phyloP scores from a whole-genome alignment of 2,888 invertebrate genomes.

The Apotomis capreana region DNA sequence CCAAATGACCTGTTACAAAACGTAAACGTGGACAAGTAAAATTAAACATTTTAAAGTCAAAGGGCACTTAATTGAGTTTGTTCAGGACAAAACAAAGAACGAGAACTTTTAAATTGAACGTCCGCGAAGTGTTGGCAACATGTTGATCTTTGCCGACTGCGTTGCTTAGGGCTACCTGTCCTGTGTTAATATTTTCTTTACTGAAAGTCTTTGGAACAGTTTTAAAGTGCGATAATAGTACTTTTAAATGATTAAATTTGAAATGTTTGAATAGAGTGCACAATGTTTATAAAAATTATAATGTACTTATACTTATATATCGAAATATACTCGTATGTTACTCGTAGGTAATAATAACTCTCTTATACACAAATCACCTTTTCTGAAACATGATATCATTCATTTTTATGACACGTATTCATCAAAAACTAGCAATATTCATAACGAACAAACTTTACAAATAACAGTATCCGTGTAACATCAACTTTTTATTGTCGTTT shows the following conservation, averaged over 20 bases:
- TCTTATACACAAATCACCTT: too few species aligned
- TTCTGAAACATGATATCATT: neutral
- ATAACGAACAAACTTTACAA: constrained; percentile 65
- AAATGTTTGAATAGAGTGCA: too few species aligned
- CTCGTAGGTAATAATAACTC: too few species aligned
- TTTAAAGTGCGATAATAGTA: neutral
- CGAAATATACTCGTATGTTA: too few species aligned
- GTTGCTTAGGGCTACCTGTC: constrained; percentile 58
- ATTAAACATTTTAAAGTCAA: constrained; percentile 76
- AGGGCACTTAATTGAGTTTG: constrained; percentile 82
- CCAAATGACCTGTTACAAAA: constrained; percentile 45
- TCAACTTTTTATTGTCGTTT: constrained; percentile 74
- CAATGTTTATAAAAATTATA: too few species aligned
- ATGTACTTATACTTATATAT: too few species aligned
- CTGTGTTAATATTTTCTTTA: constrained; percentile 77
- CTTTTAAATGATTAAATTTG: neutral
- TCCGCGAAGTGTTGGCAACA: constrained; percentile 81
- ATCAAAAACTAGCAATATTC: constrained; percentile 69
- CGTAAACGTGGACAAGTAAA: constrained; percentile 55
- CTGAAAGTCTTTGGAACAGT: constrained; percentile 28
- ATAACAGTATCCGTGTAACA: constrained; percentile 62
- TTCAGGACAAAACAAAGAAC: constrained; percentile 82
- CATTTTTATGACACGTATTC: constrained; percentile 46
- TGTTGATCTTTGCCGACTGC: constrained; percentile 78
- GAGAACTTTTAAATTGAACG: constrained; percentile 81